Evolutionary conservation across 2,113 vertebrate species (phyloP).

Genomic region (Cyprinodon brontotheroides): DNA sequence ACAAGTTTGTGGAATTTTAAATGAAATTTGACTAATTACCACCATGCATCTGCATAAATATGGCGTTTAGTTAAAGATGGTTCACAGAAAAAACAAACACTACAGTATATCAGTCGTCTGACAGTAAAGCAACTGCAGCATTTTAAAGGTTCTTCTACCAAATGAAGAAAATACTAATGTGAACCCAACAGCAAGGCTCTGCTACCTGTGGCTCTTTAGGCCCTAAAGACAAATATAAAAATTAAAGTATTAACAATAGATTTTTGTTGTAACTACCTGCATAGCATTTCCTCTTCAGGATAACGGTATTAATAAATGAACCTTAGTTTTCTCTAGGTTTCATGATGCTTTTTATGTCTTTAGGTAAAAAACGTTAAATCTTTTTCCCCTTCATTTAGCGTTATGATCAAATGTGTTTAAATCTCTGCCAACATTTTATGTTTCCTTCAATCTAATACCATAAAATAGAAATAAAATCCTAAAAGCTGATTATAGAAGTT

Average conservation of each 20-base stretch:
- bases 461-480: too few relatives aligned
- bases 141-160: constrained; percentile 22
- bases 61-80: too few relatives aligned
- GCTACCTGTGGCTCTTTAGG: too few relatives aligned
- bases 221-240: too few relatives aligned
- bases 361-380: not conserved
- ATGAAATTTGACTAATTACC: not conserved
- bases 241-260: too few relatives aligned
- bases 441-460: not conserved
- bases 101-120: not conserved
- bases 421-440: not conserved
- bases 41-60: not conserved
- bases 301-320: not conserved
- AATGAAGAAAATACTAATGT: constrained; percentile 5
- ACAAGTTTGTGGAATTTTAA: constrained; percentile 25
- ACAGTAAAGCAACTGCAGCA: constrained; percentile 4
- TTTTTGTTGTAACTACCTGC: not conserved
- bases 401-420: not conserved
- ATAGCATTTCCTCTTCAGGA: not conserved
- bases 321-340: too few relatives aligned
- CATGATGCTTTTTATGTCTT: not conserved
- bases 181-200: constrained; percentile 4
- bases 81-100: not conserved
- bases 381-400: not conserved
- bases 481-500: too few relatives aligned